phyloP scores from a whole-genome alignment of 2,113 vertebrate genomes.

The Dipodomys stephensi region DNA sequence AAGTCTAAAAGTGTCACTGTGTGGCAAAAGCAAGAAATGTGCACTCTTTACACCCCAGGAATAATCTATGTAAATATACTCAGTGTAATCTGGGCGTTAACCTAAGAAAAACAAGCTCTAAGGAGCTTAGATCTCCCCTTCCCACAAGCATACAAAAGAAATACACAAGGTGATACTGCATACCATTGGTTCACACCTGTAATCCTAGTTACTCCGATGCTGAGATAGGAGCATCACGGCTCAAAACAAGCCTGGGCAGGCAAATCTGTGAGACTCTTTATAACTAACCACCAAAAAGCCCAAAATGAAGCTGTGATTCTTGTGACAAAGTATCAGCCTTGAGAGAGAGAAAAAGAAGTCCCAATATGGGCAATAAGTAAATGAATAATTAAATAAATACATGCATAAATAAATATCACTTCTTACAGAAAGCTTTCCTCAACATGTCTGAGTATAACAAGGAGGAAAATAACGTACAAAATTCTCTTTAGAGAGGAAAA shows the following conservation, averaged over 20 bases:
- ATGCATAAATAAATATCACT: neutral
- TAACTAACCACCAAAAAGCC: too few species aligned
- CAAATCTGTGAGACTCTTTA: too few species aligned
- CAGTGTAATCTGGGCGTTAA: slow-evolving; percentile 39
- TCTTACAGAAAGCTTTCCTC: neutral
- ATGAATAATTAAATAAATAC: neutral
- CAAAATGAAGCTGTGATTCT: too few species aligned
- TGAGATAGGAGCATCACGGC: too few species aligned
- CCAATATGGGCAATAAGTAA: too few species aligned
- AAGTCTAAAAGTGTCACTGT: slow-evolving; percentile 10
- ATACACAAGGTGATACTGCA: neutral
- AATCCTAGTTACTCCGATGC: too few species aligned
- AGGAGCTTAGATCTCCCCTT: neutral
- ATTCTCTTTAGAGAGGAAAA: slow-evolving; percentile 1
- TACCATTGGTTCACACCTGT: too few species aligned
- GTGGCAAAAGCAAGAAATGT: neutral
- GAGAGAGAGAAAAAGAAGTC: neutral
- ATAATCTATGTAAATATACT: slow-evolving; percentile 48
- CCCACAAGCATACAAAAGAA: neutral
- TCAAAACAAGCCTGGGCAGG: too few species aligned
- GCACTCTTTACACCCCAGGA: slow-evolving; percentile 4
- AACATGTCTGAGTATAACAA: neutral
- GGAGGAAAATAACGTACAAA: neutral
- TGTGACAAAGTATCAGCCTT: too few species aligned
- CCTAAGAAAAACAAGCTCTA: slow-evolving; percentile 14